Evolutionary conservation across 2,113 vertebrate genomes (phyloP).

Genomic region (Petrocephalus zakoni): DNA sequence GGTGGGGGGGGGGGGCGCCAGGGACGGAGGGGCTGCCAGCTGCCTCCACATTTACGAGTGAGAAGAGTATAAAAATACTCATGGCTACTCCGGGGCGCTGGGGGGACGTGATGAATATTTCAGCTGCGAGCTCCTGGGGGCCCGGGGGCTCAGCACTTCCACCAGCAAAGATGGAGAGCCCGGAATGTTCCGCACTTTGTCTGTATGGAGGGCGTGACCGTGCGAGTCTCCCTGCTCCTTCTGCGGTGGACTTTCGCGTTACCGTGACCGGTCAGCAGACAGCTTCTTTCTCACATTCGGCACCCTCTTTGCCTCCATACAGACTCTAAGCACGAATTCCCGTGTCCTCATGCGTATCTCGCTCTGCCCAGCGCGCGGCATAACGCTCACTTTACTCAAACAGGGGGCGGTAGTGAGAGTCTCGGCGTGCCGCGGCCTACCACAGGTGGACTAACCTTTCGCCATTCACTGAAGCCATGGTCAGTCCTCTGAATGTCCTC

Average conservation of each 20-base stretch:
- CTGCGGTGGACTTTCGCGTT: slow-evolving; percentile 28
- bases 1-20: neutral
- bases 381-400: neutral
- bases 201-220: slow-evolving; percentile 25
- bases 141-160: slow-evolving; percentile 17
- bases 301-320: neutral
- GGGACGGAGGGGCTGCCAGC: neutral
- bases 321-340: neutral
- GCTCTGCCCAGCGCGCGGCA: neutral
- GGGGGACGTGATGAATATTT: slow-evolving; percentile 32
- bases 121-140: slow-evolving; percentile 33
- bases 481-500: neutral
- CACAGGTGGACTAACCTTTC: neutral
- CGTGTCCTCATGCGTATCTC: neutral
- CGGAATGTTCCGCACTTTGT: slow-evolving; percentile 27
- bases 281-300: neutral
- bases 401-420: neutral
- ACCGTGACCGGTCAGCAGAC: neutral
- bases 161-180: slow-evolving; percentile 19
- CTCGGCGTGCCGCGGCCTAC: neutral
- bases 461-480: neutral
- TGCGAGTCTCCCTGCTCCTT: slow-evolving; percentile 24
- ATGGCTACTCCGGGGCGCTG: slow-evolving; percentile 17
- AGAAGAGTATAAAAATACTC: slow-evolving; percentile 29
- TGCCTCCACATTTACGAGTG: slow-evolving; percentile 25